Conservation (phyloP, 1,140 invertebrate species). For the Drosophila sechellia region DNA sequence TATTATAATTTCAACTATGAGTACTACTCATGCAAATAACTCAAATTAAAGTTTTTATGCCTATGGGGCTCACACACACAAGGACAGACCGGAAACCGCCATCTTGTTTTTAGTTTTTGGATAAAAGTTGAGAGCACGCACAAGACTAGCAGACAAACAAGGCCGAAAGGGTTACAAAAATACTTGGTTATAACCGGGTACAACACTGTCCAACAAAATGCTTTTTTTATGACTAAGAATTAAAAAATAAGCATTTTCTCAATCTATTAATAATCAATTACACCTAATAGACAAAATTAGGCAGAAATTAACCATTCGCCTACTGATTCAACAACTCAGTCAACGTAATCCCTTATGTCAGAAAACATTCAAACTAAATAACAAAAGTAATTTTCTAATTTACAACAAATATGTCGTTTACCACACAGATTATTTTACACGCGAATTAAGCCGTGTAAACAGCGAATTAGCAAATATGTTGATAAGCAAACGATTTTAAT, state of each 20-base stretch:
- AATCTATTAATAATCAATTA: neutral
- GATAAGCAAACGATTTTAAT: slow-evolving; percentile 23
- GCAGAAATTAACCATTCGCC: neutral
- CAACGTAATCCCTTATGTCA: neutral
- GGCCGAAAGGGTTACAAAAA: slow-evolving; percentile 14
- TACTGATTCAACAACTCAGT: neutral
- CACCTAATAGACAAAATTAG: neutral
- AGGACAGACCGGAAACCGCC: slow-evolving; percentile 37
- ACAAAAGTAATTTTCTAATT: slow-evolving; percentile 2
- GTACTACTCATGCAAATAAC: slow-evolving; percentile 70
- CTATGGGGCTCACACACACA: slow-evolving; percentile 53
- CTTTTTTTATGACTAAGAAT: too few relatives aligned
- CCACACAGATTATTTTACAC: neutral
- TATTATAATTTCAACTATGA: slow-evolving; percentile 72
- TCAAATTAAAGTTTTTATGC: slow-evolving; percentile 78
- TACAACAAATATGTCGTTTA: neutral
- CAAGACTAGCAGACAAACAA: slow-evolving; percentile 47
- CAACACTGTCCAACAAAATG: slow-evolving; percentile 1
- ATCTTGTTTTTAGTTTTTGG: slow-evolving; percentile 71
- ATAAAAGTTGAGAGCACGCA: slow-evolving; percentile 64
- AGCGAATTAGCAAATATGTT: slow-evolving; percentile 3
- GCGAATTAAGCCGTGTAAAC: slow-evolving; percentile 10
- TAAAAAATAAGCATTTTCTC: too few relatives aligned
- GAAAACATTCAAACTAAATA: neutral
- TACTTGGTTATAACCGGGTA: slow-evolving; percentile 10